These are phyloP conservation scores for Anoura caudifer DNA, from an alignment of 2,113 vertebrate genomes.

Conservation along the genomic window DNA sequence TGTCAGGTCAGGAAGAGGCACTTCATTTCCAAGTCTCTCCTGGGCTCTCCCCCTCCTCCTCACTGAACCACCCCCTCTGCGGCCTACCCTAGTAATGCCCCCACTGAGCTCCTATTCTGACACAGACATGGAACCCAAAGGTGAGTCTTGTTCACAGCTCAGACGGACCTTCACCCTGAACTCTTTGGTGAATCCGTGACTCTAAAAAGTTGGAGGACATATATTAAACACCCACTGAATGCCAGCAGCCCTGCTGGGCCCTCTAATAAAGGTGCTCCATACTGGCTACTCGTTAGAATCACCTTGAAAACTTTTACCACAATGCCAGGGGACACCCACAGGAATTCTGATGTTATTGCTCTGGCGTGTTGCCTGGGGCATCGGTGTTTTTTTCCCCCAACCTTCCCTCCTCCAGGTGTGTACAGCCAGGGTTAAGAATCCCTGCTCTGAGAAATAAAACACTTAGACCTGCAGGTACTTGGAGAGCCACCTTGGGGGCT, in stretches of 20 bases:
- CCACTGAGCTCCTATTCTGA: neutral
- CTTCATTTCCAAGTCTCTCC: neutral
- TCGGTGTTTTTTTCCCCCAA: neutral
- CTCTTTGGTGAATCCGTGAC: neutral
- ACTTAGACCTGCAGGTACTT: neutral
- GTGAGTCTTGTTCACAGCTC: neutral
- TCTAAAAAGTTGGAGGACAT: neutral
- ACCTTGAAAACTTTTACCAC: neutral
- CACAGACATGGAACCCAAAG: neutral
- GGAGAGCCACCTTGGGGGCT: accelerated
- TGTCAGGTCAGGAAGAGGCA: neutral
- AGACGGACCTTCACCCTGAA: neutral
- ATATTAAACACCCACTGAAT: neutral
- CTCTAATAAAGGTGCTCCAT: too few relatives aligned
- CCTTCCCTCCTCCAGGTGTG: neutral
- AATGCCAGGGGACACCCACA: too few relatives aligned
- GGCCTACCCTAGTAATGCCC: neutral
- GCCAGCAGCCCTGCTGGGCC: neutral
- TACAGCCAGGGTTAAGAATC: neutral
- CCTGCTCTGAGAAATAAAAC: accelerated
- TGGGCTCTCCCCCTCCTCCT: neutral
- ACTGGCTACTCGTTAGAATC: neutral
- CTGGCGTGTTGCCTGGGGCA: neutral
- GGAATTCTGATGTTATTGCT: neutral
- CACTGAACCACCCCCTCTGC: neutral